These are phyloP conservation scores for Aleadryas rufinucha DNA, from an alignment of 2,113 vertebrate genomes.

Conservation along the genomic window DNA sequence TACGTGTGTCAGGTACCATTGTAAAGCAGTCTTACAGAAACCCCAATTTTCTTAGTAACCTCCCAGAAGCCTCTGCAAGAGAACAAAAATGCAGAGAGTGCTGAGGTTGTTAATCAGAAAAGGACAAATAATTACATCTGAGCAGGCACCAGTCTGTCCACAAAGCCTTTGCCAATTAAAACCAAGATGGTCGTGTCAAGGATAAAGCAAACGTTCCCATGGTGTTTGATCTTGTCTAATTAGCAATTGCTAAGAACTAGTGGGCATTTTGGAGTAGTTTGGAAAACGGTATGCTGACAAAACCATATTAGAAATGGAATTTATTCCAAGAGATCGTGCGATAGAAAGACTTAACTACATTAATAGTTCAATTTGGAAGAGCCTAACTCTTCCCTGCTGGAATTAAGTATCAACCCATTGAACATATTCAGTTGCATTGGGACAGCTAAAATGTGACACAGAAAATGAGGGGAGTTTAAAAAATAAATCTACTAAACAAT, in stretches of 20 bases:
- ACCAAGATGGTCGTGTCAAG: neutral
- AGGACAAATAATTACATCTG: neutral
- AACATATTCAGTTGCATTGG: neutral
- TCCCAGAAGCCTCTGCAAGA: neutral
- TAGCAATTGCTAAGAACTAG: neutral
- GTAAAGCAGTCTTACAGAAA: neutral
- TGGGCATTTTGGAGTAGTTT: neutral
- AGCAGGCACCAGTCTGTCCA: neutral
- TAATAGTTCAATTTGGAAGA: neutral
- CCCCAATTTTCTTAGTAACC: neutral
- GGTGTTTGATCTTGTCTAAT: constrained; percentile 16
- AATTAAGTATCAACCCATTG: neutral
- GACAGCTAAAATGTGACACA: neutral
- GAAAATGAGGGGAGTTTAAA: neutral
- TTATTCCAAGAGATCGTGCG: neutral
- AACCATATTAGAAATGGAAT: neutral
- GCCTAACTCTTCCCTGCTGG: neutral
- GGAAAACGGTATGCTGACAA: neutral
- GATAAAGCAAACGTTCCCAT: neutral
- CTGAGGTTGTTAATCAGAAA: neutral
- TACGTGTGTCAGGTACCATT: neutral
- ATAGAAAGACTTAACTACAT: neutral
- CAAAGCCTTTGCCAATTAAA: neutral
- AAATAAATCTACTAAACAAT: neutral
- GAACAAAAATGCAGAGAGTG: neutral